These are phyloP conservation scores for Echiichthys vipera DNA, from an alignment of 2,797 vertebrate genomes.

Conservation along the genomic window DNA sequence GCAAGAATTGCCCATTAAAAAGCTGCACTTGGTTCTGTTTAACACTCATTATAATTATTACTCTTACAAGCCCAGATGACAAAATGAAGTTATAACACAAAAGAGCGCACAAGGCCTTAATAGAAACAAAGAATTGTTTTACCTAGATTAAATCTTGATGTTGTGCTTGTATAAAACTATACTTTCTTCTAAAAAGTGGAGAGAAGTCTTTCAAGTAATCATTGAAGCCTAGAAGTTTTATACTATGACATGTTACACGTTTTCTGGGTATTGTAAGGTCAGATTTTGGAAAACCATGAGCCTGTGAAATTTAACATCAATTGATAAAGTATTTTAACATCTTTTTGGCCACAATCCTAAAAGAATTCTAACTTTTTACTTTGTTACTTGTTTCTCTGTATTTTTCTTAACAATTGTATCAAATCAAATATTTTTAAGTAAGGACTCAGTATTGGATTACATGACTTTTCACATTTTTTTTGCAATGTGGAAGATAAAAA, in stretches of 20 bases:
- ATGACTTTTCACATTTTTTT: conserved; percentile 4
- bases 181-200: neutral
- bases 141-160: neutral
- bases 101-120: neutral
- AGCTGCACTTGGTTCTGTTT: conserved; percentile 27
- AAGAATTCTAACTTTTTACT: neutral
- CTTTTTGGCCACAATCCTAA: neutral
- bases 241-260: conserved; percentile 18
- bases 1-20: conserved; percentile 62
- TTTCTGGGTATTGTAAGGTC: neutral
- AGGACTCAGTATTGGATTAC: neutral
- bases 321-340: conserved; percentile 4
- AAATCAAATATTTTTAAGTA: too few relatives aligned
- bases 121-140: neutral
- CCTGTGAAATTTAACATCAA: neutral
- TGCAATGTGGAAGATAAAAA: neutral
- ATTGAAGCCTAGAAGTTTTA: neutral
- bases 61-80: neutral
- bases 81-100: neutral
- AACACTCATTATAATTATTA: too few relatives aligned
- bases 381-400: neutral
- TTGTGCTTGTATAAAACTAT: neutral
- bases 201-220: neutral
- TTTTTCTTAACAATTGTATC: neutral
- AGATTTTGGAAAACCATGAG: neutral